These are phyloP conservation scores for Alsophila aescularia DNA, from an alignment of 2,888 invertebrate species.

Conservation along the genomic window DNA sequence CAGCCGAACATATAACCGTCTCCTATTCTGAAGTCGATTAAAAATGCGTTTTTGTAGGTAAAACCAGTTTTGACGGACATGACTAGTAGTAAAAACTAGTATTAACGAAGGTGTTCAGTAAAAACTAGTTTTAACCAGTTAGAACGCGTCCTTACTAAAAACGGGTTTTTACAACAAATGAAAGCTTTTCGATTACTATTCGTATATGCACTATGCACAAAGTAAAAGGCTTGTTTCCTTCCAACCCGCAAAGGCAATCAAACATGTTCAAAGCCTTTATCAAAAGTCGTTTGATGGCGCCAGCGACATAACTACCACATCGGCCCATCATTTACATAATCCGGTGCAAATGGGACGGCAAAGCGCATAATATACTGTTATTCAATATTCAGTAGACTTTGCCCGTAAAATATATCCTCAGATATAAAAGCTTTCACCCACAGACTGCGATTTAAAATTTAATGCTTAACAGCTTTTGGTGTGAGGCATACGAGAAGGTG, in stretches of 20 bases:
- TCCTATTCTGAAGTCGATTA: no score
- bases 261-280: slow-evolving; percentile 17
- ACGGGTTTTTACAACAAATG: no score
- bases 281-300: slow-evolving; percentile 12
- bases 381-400: slow-evolving; percentile 46
- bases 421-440: slow-evolving; percentile 20
- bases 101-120: no score
- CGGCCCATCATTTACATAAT: slow-evolving; percentile 45
- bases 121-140: no score
- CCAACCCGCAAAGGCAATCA: not conserved
- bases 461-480: slow-evolving; percentile 3
- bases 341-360: slow-evolving; percentile 44
- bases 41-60: no score
- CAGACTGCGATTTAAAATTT: slow-evolving; percentile 6
- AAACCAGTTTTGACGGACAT: no score
- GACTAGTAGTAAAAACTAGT: no score
- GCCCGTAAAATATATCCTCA: slow-evolving; percentile 28
- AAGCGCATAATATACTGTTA: slow-evolving; percentile 44
- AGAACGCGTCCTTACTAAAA: no score
- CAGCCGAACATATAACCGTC: no score
- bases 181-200: not conserved
- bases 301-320: slow-evolving; percentile 34
- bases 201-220: not conserved
- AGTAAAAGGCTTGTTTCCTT: not conserved
- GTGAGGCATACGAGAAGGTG: not conserved